These are phyloP conservation scores for Boleophthalmus pectinirostris DNA, from an alignment of 2,113 vertebrate genomes.

Conservation along the genomic window DNA sequence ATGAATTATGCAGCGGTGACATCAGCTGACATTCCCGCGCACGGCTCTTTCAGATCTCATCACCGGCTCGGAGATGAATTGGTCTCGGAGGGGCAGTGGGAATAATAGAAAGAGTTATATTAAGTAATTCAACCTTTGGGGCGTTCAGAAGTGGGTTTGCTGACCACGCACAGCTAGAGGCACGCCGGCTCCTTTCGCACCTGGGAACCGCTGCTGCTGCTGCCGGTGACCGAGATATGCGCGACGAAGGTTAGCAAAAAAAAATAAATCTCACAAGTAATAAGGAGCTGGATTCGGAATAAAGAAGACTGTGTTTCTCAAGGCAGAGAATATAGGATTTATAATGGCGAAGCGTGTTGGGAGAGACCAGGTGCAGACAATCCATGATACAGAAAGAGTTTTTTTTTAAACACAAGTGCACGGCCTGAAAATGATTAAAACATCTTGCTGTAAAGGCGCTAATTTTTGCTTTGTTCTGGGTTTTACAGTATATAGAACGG, in stretches of 20 bases:
- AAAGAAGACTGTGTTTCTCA: constrained; percentile 6
- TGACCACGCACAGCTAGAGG: constrained; percentile 28
- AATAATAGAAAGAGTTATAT: constrained; percentile 58
- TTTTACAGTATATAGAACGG: neutral
- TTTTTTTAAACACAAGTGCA: neutral
- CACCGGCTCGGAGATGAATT: constrained; percentile 33
- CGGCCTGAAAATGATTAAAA: neutral
- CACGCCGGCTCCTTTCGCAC: constrained; percentile 19
- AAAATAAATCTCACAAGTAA: neutral
- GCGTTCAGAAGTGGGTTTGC: constrained; percentile 33
- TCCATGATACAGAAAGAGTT: neutral
- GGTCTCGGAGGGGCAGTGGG: constrained; percentile 43
- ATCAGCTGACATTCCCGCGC: constrained; percentile 13
- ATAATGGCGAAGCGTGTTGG: neutral
- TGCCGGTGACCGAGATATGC: constrained; percentile 13
- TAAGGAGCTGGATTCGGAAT: neutral
- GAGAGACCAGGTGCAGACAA: neutral
- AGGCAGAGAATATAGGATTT: neutral
- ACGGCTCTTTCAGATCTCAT: constrained; percentile 19
- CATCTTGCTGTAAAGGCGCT: neutral
- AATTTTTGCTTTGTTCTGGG: neutral
- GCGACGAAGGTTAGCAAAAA: constrained; percentile 14
- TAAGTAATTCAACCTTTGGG: constrained; percentile 52
- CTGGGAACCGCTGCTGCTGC: constrained; percentile 14
- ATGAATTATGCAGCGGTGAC: constrained; percentile 22